Evolutionary conservation across 2,113 vertebrate genomes (phyloP), one percentile per base, ranked within the genome.

Genomic region (Mesitornis unicolor): DNA sequence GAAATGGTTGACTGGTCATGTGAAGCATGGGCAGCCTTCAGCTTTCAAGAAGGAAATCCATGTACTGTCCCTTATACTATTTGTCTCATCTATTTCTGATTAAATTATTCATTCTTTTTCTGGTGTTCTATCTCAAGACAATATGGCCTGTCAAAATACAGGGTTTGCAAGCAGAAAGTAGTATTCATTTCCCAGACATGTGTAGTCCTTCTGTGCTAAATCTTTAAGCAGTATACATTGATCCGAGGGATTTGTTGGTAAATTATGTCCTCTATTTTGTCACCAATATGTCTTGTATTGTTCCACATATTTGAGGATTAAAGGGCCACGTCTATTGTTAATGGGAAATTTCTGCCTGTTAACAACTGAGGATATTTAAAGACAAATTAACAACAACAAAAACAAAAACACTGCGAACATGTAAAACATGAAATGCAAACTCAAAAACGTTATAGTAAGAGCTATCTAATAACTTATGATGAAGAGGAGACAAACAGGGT

Each of bases 31-130:
- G 25, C 48, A 92, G 24, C 84, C 76, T 94, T 88, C 76, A 89
- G 69, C 50, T 84, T 97, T 93, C 93, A 94, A 93, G 92, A 84
- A 95, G 90, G 87, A 97, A 95, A 93, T 92, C 54, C 87, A 25
- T 90, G 88, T 82, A 75, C 59, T 59, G 60, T 90, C 84, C 92
- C 16, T 75, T 91, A 89, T n/a, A 76, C 89, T 95, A 91, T 91
- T 97, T 97, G 93, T 97, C 83, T 97, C 93, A 95, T 84, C 59
- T 90, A 81, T 95, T 95, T 96, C 95, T 93, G 88, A 97, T 93
- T 95, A 96, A 97, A 94, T 96, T 95, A 95, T 96, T 94, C 61
- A 88, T 96, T 97, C 92, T 87, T 95, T 61, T 94, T 90, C 92
- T 91, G 76, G 70, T 68, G 65, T 93, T 97, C 95, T 84, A 53